Evolutionary conservation across 2,888 invertebrate genomes (phyloP), one percentile per base, ranked within the genome.

Genomic region (Amorpha juglandis): DNA sequence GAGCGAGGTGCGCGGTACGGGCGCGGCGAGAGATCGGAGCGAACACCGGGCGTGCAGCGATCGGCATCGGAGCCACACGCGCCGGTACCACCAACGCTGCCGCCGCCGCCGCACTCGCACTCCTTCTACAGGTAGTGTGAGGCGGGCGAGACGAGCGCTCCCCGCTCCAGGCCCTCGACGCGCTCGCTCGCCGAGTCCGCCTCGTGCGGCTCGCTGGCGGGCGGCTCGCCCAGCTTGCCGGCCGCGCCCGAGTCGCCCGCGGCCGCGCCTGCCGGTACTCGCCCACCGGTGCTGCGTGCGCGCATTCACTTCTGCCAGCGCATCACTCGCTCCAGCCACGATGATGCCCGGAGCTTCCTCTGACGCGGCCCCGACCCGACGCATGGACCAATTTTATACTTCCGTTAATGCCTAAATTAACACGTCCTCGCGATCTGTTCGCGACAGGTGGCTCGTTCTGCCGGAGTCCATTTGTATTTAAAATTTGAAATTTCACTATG

Each of bases 31-130:
- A 89, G 86, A 64, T 78, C 74, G 35, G 91, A 87, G 67, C 90
- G 89, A 71, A 84, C 94, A 69, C 94, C 94, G 55, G 90, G 94
- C 70, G 94, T 94, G 67, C 95, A 95, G 84, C 92, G 95, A 19
- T 95, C 95, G 50, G 94, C 94, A 55, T 95, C 95, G 74, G 95
- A 95, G 82, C 95, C 95, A 50, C 95, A 95, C 82, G 94, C 95
- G 63, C 94, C 94, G 33, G 88, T 94, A 68, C 91, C 94, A 68
- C 87, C 91, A 72, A 80, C 88, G 74, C 78, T 93, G 82, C 89
- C 94, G 67, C 93, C 94, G 77, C 92, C 94, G 71, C 91, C 94
- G 74, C 94, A 94, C 83, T 93, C 93, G 69, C 93, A 93, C 83
- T 94, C 94, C 64, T 94, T 94, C 84, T 93, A 94, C 80, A 93